phyloP scores from a whole-genome alignment of 2,797 vertebrate genomes.

The Rhyacichthys aspro region DNA sequence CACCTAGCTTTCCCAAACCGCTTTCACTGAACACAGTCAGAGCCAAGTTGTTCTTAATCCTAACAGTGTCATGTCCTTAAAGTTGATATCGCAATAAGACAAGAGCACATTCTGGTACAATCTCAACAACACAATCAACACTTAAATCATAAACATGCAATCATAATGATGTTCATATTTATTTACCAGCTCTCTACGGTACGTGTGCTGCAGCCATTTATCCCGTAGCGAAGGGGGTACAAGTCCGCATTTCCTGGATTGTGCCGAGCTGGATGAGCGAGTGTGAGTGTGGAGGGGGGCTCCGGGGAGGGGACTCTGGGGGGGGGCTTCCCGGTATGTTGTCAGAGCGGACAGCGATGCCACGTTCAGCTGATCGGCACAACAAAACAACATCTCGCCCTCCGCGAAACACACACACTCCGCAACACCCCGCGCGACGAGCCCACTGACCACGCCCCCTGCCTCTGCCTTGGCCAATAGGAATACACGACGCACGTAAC shows the following conservation, averaged over 20 bases:
- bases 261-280: conserved; percentile 48
- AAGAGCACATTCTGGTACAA: conserved; percentile 11
- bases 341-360: conserved; percentile 75
- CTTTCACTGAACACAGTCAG: conserved; percentile 4
- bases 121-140: conserved; percentile 16
- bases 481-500: conserved; percentile 30
- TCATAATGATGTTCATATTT: conserved; percentile 17
- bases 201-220: conserved; percentile 68
- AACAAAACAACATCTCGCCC: conserved; percentile 82
- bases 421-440: conserved; percentile 74
- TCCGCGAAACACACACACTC: conserved; percentile 63
- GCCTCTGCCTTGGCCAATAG: conserved; percentile 60
- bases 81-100: conserved; percentile 44
- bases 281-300: conserved; percentile 30
- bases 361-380: conserved; percentile 80
- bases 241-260: conserved; percentile 79
- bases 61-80: conserved; percentile 34
- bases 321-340: conserved; percentile 64
- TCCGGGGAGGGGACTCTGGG: conserved; percentile 37
- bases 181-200: conserved; percentile 69
- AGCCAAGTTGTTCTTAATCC: conserved; percentile 25
- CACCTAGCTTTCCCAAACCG: neutral
- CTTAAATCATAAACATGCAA: conserved; percentile 6
- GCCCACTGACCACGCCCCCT: conserved; percentile 69
- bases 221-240: conserved; percentile 65